These are phyloP conservation scores for Synanthedon myopaeformis DNA, from an alignment of 2,888 invertebrate species.

Conservation along the genomic window DNA sequence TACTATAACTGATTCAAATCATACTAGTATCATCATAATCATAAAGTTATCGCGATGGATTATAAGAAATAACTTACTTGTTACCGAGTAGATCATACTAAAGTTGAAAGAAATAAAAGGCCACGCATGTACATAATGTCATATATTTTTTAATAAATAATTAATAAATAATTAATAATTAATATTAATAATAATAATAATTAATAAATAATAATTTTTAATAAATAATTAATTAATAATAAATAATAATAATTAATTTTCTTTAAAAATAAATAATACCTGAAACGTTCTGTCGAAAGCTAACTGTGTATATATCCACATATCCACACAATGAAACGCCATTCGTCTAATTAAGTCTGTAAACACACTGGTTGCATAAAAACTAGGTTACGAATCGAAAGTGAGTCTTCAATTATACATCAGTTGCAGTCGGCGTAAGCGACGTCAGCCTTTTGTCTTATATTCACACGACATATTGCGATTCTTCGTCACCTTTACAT, in stretches of 20 bases:
- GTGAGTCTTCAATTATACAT: conserved; percentile 47
- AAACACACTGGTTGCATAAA: conserved; percentile 9
- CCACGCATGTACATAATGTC: too few species aligned
- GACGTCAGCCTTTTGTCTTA: conserved; percentile 34
- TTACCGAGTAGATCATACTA: too few species aligned
- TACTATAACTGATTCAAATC: too few species aligned
- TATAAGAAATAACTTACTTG: too few species aligned
- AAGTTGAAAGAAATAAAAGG: too few species aligned
- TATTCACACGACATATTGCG: conserved; percentile 36
- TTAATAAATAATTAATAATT: too few species aligned
- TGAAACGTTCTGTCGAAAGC: too few species aligned
- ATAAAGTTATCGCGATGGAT: too few species aligned
- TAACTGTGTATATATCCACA: too few species aligned
- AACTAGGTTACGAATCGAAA: conserved; percentile 27
- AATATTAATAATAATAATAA: too few species aligned
- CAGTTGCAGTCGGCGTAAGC: conserved; percentile 11
- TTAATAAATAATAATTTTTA: background rate
- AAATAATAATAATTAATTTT: too few species aligned
- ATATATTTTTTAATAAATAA: background rate
- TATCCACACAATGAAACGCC: background rate
- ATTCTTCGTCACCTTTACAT: conserved; percentile 14
- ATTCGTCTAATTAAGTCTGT: background rate
- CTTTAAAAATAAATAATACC: background rate
- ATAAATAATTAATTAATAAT: background rate
- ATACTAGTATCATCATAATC: too few species aligned